These are phyloP conservation scores for Synergus itoensis DNA, from an alignment of 2,888 invertebrate genomes.

Conservation along the genomic window DNA sequence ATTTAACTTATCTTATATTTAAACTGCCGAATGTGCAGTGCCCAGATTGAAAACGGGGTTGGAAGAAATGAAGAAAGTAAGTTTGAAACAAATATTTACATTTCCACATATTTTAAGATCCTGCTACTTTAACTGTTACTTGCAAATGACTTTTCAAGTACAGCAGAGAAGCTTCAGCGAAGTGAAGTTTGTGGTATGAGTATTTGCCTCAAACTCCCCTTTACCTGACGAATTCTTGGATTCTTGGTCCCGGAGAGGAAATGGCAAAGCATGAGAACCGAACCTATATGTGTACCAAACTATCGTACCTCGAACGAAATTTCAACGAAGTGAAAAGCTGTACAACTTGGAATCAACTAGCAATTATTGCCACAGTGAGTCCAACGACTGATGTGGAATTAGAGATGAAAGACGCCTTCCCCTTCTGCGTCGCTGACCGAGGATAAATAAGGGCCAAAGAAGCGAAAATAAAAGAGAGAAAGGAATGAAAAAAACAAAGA, in stretches of 20 bases:
- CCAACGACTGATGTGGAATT: conserved; percentile 11
- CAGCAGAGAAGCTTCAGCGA: neutral
- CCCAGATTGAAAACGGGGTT: too few relatives aligned
- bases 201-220: conserved; percentile 6
- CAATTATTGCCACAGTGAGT: conserved; percentile 32
- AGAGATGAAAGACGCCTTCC: conserved; percentile 23
- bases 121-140: neutral
- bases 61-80: neutral
- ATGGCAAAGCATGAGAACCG: conserved; percentile 25
- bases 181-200: neutral
- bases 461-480: conserved; percentile 19
- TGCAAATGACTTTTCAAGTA: neutral
- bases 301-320: conserved; percentile 37
- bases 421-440: conserved; percentile 6
- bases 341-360: conserved; percentile 23
- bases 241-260: conserved; percentile 9
- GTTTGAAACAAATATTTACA: neutral
- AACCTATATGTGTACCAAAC: conserved; percentile 14
- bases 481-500: conserved; percentile 15
- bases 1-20: too few relatives aligned
- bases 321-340: conserved; percentile 37
- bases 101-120: neutral
- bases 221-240: conserved; percentile 19
- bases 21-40: too few relatives aligned
- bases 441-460: neutral